Conservation (phyloP, 2,113 vertebrate species). For the Zeus faber region DNA sequence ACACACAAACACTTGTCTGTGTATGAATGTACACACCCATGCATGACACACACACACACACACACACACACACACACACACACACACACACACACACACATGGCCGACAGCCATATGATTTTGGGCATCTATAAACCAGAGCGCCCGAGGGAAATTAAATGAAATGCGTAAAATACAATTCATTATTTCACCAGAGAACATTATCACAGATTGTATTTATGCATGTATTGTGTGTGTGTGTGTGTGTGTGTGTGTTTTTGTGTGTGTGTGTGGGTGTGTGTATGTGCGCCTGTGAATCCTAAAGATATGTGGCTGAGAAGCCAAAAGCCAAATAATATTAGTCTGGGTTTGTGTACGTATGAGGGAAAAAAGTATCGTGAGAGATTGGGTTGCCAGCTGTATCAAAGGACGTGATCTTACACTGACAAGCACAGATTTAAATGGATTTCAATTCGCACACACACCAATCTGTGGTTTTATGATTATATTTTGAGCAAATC, state of each 20-base stretch:
- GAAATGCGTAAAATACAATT: slow-evolving; percentile 61
- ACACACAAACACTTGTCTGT: too few relatives aligned
- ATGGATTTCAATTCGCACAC: slow-evolving; percentile 49
- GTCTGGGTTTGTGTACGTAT: slow-evolving; percentile 18
- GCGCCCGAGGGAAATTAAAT: slow-evolving; percentile 66
- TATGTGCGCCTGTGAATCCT: neutral
- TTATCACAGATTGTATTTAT: neutral
- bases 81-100: slow-evolving; percentile 27
- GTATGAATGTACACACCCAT: neutral
- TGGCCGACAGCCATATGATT: slow-evolving; percentile 43
- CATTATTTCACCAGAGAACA: slow-evolving; percentile 47
- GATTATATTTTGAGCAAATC: slow-evolving; percentile 25
- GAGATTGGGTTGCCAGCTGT: slow-evolving; percentile 44
- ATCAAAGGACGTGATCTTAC: slow-evolving; percentile 43
- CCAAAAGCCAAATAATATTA: too few relatives aligned
- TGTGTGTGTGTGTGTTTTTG: slow-evolving; percentile 15
- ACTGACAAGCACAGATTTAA: slow-evolving; percentile 49
- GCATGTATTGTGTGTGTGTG: too few relatives aligned
- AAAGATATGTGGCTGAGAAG: slow-evolving; percentile 18
- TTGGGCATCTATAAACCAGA: slow-evolving; percentile 44
- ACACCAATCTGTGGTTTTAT: slow-evolving; percentile 24
- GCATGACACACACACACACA: slow-evolving; percentile 29
- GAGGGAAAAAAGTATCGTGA: too few relatives aligned
- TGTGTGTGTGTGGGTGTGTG: slow-evolving; percentile 1
- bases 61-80: slow-evolving; percentile 12